Base-by-base conservation (phyloP, 1,140 invertebrate genomes). In the Drosophila cardini region DNA sequence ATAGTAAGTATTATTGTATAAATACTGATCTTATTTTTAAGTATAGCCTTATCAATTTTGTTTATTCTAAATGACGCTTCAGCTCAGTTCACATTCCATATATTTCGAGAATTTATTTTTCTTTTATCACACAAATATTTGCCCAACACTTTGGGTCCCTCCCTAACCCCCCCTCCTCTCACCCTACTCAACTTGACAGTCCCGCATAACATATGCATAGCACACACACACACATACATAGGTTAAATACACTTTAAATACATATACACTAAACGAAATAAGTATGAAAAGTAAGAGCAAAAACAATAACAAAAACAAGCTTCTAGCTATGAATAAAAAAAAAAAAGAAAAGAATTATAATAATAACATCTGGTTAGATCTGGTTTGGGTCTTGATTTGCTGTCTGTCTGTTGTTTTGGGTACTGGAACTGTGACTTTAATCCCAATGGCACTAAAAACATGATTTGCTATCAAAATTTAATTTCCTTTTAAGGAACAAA, bases 121-220 rank as follows among this genome's bases (percentile, higher is more conserved):
- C n/a, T 58, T 58, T 68, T 68, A 58, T 68, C 64, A 68, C 43
- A 48, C 26, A 48, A 68, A 68, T 58, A 68, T 68, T 68, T 68
- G 13, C 32, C 9, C 52, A 56, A 56, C 63, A 57, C 64, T 57
- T 56, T 15, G 21, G 30, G n/a, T n/a, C n/a, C n/a, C n/a, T n/a
- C n/a, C n/a, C n/a, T n/a, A n/a, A n/a, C n/a, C n/a, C n/a, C 26
- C 50, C 21, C 38, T 21, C 21, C 21, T 0, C 21, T 3, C 4
- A 3, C 21, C 1, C 21, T 26, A 4, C 21, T 5, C 21, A 26
- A 26, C 21, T 45, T 48, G 15, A 34, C 38, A 40, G 30, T 11
- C n/a, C 42, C 58, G 26, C 45, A 62, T 26, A n/a, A 34, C 38
- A 42, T 16, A 30, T 50, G 18, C 38, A 57, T 57, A 15, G 11